phyloP scores from a whole-genome alignment of 92 coral and sea anemone genomes.

The Nematostella vectensis region DNA sequence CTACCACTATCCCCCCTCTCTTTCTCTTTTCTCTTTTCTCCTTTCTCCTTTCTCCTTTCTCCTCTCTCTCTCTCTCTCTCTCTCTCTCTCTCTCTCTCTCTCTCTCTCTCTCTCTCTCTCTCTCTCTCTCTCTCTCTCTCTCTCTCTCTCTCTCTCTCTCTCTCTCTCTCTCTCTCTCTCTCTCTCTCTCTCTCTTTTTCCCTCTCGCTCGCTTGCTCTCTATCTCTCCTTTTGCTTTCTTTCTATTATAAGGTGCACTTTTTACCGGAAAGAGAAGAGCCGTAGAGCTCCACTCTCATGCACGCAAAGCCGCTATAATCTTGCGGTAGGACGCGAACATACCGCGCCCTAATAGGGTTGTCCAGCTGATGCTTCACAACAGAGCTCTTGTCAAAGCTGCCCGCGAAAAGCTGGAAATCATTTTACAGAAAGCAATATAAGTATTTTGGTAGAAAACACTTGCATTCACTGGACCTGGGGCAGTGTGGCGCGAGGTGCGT shows the following conservation, averaged over 20 bases:
- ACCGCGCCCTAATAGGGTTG: neutral
- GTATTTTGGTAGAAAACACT: too few relatives aligned
- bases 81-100: too few relatives aligned
- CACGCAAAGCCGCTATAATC: neutral
- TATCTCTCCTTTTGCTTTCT: neutral
- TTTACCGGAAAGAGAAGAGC: neutral
- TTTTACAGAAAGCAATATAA: too few relatives aligned
- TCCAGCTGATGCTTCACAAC: neutral
- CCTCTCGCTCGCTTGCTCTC: constrained; percentile 6
- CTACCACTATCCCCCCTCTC: too few relatives aligned
- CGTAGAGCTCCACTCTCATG: neutral
- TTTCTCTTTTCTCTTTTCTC: too few relatives aligned
- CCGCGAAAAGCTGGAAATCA: neutral
- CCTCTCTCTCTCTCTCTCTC: too few relatives aligned
- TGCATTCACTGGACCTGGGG: too few relatives aligned
- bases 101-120: constrained; percentile 7
- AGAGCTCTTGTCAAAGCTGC: neutral
- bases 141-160: constrained; percentile 5
- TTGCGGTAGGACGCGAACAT: neutral
- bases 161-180: constrained; percentile 3
- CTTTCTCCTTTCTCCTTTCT: too few relatives aligned
- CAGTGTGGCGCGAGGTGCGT: too few relatives aligned
- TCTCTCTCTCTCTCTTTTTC: constrained; percentile 3
- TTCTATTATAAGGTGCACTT: neutral
- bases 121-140: constrained; percentile 1